These are phyloP conservation scores for Lethocerus indicus DNA, from an alignment of 1,140 invertebrate species.

Conservation along the genomic window DNA sequence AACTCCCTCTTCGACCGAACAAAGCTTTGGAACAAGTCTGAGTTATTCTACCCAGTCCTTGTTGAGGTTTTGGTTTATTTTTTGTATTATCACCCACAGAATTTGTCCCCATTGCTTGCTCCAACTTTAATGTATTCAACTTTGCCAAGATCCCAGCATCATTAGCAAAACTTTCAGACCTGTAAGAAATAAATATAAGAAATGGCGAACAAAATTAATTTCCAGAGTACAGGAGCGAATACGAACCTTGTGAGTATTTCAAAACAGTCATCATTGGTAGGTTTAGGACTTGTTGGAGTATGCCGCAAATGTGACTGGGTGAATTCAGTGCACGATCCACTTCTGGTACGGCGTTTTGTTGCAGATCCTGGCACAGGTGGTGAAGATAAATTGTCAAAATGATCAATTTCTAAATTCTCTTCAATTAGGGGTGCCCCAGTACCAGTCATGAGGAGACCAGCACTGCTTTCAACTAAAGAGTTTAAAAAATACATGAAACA, in stretches of 20 bases:
- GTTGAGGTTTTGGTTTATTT: not conserved
- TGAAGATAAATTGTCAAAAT: slow-evolving; percentile 7
- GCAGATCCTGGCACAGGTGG: not conserved
- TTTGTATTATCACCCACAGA: not conserved
- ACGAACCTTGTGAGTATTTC: slow-evolving; percentile 10
- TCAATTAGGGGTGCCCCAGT: slow-evolving; percentile 12
- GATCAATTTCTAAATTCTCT: slow-evolving; percentile 12
- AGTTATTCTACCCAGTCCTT: not conserved
- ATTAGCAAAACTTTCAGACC: slow-evolving; percentile 54
- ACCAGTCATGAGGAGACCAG: slow-evolving; percentile 37
- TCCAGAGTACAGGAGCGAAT: not conserved
- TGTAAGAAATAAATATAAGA: slow-evolving; percentile 17
- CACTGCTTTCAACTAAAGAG: slow-evolving; percentile 33
- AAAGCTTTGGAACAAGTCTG: not conserved
- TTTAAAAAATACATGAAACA: too few relatives aligned
- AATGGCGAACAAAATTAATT: not conserved
- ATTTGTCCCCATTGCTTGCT: slow-evolving; percentile 3
- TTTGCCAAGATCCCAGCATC: slow-evolving; percentile 58
- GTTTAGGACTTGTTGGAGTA: slow-evolving; percentile 10
- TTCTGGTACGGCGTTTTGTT: slow-evolving; percentile 10
- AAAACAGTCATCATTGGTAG: slow-evolving; percentile 7
- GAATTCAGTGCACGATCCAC: slow-evolving; percentile 21
- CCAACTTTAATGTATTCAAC: slow-evolving; percentile 29
- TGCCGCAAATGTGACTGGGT: slow-evolving; percentile 7
- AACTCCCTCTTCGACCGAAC: slow-evolving; percentile 13